Evolutionary conservation across 2,113 vertebrate species (phyloP).

Genomic region (Zosterops borbonicus): DNA sequence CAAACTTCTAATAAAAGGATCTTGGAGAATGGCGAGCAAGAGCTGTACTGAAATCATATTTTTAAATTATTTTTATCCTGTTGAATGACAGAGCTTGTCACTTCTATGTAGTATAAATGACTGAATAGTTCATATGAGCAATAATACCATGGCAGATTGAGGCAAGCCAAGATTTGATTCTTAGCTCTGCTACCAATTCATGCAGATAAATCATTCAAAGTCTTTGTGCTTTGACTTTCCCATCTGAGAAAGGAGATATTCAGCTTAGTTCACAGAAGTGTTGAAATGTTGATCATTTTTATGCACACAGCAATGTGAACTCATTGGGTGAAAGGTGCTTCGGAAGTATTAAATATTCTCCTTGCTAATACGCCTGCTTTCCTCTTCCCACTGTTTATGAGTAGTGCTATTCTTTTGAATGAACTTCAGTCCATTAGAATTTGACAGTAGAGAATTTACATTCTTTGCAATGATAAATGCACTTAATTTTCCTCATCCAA

Average conservation of each 20-base stretch:
- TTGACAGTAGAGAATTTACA: slow-evolving; percentile 15
- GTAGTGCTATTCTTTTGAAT: background rate
- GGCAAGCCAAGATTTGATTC: slow-evolving; percentile 25
- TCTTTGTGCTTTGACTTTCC: slow-evolving; percentile 44
- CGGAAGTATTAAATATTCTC: slow-evolving; percentile 20
- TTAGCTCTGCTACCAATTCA: slow-evolving; percentile 39
- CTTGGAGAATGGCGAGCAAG: background rate
- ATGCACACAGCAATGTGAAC: slow-evolving; percentile 1
- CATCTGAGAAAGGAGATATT: slow-evolving; percentile 53
- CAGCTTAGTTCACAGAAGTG: slow-evolving; percentile 40
- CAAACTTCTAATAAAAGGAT: slow-evolving; percentile 8
- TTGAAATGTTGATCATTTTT: slow-evolving; percentile 56
- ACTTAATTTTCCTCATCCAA: slow-evolving; percentile 28
- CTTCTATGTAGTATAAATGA: background rate
- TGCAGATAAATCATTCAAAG: slow-evolving; percentile 58
- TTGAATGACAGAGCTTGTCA: slow-evolving; percentile 42
- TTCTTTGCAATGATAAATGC: slow-evolving; percentile 28
- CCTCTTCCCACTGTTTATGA: background rate
- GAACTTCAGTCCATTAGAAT: slow-evolving; percentile 22
- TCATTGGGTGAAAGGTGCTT: background rate
- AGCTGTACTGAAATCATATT: background rate
- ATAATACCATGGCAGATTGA: slow-evolving; percentile 14
- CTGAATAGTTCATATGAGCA: slow-evolving; percentile 30
- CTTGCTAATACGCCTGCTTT: background rate
- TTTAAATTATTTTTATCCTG: slow-evolving; percentile 22